These are phyloP conservation scores for Whitmania pigra DNA, from an alignment of 1,140 invertebrate species.

Conservation along the genomic window DNA sequence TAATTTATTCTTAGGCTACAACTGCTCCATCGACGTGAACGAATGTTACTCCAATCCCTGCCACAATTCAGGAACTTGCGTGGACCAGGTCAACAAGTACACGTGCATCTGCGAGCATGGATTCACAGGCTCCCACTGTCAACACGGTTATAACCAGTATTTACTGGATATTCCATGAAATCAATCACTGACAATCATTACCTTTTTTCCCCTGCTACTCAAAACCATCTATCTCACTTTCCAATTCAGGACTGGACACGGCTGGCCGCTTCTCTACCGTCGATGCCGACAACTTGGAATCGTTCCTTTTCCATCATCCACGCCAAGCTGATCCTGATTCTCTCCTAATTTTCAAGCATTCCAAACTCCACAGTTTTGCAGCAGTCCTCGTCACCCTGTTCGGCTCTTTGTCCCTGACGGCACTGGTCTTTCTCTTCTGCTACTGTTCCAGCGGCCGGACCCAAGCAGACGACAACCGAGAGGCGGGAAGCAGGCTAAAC, in stretches of 20 bases:
- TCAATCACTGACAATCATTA: too few relatives aligned
- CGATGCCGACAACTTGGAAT: too few relatives aligned
- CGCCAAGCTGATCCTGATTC: too few relatives aligned
- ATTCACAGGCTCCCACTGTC: constrained; percentile 2
- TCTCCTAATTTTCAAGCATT: background rate
- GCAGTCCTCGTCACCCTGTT: background rate
- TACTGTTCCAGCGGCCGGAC: background rate
- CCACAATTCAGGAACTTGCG: background rate
- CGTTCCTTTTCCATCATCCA: too few relatives aligned
- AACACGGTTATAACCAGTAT: background rate
- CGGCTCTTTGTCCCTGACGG: background rate
- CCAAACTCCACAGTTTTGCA: background rate
- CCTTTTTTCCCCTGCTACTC: too few relatives aligned
- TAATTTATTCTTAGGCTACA: background rate
- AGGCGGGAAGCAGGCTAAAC: background rate
- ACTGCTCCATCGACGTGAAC: background rate
- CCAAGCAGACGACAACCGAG: background rate
- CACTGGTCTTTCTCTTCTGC: constrained; percentile 8
- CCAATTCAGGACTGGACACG: too few relatives aligned
- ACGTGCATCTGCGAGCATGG: background rate
- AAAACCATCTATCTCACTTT: too few relatives aligned
- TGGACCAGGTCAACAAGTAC: background rate
- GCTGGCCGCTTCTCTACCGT: too few relatives aligned
- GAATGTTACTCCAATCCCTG: constrained; percentile 1
- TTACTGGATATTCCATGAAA: too few relatives aligned